Evolutionary conservation across 2,797 vertebrate genomes (phyloP).

Genomic region (Podarcis lilfordi): DNA sequence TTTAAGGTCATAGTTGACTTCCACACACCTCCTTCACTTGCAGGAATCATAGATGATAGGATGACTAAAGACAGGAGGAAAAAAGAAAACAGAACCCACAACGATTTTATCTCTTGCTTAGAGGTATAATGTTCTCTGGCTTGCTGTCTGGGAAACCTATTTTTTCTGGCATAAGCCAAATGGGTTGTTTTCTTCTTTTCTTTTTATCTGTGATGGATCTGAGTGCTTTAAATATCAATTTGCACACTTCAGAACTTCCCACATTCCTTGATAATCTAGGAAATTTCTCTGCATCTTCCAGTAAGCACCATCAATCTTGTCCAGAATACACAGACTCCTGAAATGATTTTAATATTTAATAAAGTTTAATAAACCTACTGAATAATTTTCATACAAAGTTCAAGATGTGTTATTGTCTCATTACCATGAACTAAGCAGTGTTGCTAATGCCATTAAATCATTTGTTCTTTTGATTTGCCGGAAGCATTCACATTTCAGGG

Average conservation of each 20-base stretch:
- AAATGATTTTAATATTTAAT: slow-evolving; percentile 59
- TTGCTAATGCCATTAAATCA: slow-evolving; percentile 29
- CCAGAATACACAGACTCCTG: slow-evolving; percentile 57
- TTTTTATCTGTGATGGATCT: not conserved
- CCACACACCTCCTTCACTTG: not conserved
- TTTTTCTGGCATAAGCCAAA: not conserved
- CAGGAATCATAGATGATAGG: not conserved
- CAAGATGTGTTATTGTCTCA: slow-evolving; percentile 26
- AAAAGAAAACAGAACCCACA: not conserved
- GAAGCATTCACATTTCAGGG: slow-evolving; percentile 41
- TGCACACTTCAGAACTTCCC: slow-evolving; percentile 46
- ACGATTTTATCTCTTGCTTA: not conserved
- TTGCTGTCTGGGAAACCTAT: not conserved
- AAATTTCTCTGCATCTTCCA: slow-evolving; percentile 42
- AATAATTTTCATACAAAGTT: slow-evolving; percentile 37
- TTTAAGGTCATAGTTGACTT: too few relatives aligned
- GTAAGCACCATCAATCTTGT: slow-evolving; percentile 44
- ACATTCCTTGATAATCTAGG: slow-evolving; percentile 52
- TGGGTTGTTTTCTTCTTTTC: not conserved
- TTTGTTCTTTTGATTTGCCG: slow-evolving; percentile 35
- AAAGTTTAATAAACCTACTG: slow-evolving; percentile 17
- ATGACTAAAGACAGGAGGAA: not conserved
- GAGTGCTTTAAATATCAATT: slow-evolving; percentile 63
- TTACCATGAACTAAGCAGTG: slow-evolving; percentile 9
- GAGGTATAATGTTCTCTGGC: too few relatives aligned